A percentile compares a stretch with the other conserved stretches of the same genome.
Conservation (phyloP, 2,113 vertebrate genomes). For the Syrrhaptes paradoxus region DNA sequence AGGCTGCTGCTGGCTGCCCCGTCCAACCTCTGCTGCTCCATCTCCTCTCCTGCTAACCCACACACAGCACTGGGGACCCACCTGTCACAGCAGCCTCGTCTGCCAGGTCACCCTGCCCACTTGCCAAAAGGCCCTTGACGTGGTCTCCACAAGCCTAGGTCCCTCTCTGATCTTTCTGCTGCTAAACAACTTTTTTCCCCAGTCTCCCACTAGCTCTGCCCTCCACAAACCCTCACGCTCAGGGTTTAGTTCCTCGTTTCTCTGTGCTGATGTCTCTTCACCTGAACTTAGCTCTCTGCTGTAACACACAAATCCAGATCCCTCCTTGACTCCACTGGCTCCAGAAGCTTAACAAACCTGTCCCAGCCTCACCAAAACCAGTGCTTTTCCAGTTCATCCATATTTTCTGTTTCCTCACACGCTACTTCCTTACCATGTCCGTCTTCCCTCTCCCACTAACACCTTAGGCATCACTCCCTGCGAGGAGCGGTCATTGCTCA, state of each 20-base stretch:
- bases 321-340: not conserved
- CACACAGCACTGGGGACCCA: not conserved
- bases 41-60: not conserved
- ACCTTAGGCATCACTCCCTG: not conserved
- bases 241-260: not conserved
- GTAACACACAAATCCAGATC: not conserved
- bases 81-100: fast-evolving
- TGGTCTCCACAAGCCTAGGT: not conserved
- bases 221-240: not conserved
- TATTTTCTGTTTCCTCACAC: not conserved
- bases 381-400: not conserved
- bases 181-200: not conserved
- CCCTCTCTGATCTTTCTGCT: not conserved
- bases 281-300: not conserved
- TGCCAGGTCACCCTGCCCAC: not conserved
- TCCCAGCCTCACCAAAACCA: not conserved
- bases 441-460: not conserved
- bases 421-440: not conserved
- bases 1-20: not conserved
- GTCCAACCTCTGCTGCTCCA: not conserved
- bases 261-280: not conserved
- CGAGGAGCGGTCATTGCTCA: not conserved
- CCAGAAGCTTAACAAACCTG: not conserved
- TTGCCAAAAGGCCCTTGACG: not conserved
- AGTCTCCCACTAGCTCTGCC: not conserved